Conservation (phyloP, 2,888 invertebrate genomes). For the Epirrita christyi region DNA sequence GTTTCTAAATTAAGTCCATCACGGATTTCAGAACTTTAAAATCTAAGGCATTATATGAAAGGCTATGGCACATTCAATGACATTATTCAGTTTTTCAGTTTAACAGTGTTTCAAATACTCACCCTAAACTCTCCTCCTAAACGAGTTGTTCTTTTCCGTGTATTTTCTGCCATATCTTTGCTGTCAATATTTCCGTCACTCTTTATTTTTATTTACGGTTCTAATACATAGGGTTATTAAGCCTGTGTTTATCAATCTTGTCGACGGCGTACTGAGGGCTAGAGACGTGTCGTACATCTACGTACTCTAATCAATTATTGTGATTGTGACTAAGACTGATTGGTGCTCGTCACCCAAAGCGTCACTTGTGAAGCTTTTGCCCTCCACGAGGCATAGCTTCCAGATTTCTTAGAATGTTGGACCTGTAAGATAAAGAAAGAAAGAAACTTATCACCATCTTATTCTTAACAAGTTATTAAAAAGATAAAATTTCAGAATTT, state of each 20-base stretch:
- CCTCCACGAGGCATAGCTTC: slow-evolving; percentile 8
- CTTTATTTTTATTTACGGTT: slow-evolving; percentile 22
- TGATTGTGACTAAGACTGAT: slow-evolving; percentile 40
- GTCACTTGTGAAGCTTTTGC: slow-evolving; percentile 45
- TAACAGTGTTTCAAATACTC: slow-evolving; percentile 10
- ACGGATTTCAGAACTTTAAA: too few relatives aligned
- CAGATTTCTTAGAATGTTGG: neutral
- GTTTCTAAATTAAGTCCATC: too few relatives aligned
- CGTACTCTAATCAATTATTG: slow-evolving; percentile 46
- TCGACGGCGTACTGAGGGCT: slow-evolving; percentile 50
- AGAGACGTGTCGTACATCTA: slow-evolving; percentile 52
- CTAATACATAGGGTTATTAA: slow-evolving; percentile 29
- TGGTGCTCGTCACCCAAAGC: slow-evolving; percentile 43
- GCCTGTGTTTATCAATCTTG: slow-evolving; percentile 48
- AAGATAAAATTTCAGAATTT: too few relatives aligned
- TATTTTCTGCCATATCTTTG: slow-evolving; percentile 34
- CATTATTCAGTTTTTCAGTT: too few relatives aligned
- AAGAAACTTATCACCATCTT: neutral
- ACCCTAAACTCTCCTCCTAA: slow-evolving; percentile 11
- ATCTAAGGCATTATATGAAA: too few relatives aligned
- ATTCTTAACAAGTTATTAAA: too few relatives aligned
- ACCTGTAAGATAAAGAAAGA: slow-evolving; percentile 2
- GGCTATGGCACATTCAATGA: too few relatives aligned
- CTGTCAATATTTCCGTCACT: slow-evolving; percentile 26
- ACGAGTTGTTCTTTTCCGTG: slow-evolving; percentile 16